Evolutionary conservation across 2,797 vertebrate species (phyloP).

Genomic region (Lerista edwardsae): DNA sequence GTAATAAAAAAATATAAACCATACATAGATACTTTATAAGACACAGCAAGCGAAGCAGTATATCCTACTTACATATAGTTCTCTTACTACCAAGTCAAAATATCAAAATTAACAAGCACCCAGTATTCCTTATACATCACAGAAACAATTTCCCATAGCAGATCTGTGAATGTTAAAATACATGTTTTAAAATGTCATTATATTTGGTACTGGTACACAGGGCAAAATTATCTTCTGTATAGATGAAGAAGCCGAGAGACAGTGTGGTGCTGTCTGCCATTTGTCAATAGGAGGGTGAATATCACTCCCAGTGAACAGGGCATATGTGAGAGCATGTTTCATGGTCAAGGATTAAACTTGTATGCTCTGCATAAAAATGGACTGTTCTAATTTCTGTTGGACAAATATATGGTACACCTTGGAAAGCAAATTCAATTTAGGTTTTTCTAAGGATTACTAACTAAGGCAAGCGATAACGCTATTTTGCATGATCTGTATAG

Average conservation of each 20-base stretch:
- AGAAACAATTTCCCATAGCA: neutral
- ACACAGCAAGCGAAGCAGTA: no score
- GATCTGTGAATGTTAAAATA: neutral
- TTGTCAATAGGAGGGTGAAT: neutral
- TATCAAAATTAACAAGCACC: no score
- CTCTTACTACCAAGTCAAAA: no score
- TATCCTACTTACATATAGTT: no score
- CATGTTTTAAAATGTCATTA: neutral
- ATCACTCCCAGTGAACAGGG: neutral
- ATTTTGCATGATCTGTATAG: conserved; percentile 38
- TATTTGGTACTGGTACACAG: neutral
- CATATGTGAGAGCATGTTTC: conserved; percentile 5
- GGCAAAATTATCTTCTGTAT: neutral
- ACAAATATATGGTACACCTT: neutral
- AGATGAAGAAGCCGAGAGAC: neutral
- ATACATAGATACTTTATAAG: no score
- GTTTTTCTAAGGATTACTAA: conserved; percentile 26
- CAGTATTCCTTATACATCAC: neutral
- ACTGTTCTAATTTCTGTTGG: conserved; percentile 18
- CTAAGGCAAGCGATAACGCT: conserved; percentile 38
- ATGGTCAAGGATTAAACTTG: conserved; percentile 9
- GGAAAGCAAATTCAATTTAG: conserved; percentile 9
- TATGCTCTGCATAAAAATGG: neutral
- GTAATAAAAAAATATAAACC: no score
- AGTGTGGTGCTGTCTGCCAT: neutral